These are phyloP conservation scores for Wiebesia pumilae DNA, from an alignment of 1,140 invertebrate species.

Conservation along the genomic window DNA sequence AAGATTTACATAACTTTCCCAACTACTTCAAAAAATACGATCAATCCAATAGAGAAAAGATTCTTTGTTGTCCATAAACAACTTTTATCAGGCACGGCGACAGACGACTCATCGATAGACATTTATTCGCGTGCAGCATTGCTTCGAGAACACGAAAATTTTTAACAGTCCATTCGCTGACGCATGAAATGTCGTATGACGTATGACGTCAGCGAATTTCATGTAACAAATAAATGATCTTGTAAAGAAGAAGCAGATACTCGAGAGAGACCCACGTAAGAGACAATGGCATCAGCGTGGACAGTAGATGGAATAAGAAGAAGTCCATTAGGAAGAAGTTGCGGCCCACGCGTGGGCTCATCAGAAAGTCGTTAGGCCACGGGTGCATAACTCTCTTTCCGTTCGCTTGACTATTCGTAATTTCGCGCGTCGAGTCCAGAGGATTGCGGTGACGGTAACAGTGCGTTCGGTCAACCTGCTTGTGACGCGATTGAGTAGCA, in stretches of 20 bases:
- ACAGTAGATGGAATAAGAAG: slow-evolving; percentile 40
- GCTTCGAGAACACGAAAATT: no score
- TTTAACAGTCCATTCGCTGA: no score
- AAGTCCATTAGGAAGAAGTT: slow-evolving; percentile 71
- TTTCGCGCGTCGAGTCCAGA: neutral
- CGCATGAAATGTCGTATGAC: no score
- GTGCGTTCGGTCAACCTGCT: neutral
- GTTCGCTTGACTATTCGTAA: neutral
- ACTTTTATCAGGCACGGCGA: neutral
- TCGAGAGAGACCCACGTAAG: no score
- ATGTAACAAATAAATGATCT: no score
- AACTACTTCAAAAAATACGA: neutral
- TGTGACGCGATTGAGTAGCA: neutral
- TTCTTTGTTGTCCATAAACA: neutral
- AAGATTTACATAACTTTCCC: neutral
- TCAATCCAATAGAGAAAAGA: neutral
- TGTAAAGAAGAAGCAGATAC: neutral
- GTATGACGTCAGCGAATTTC: no score
- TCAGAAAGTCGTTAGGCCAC: slow-evolving; percentile 72
- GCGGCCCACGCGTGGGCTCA: slow-evolving; percentile 66
- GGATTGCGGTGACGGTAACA: neutral
- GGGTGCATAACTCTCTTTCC: slow-evolving; percentile 1
- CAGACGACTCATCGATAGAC: neutral
- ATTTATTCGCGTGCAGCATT: neutral
- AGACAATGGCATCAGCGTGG: neutral